Evolutionary conservation across 2,797 vertebrate genomes (phyloP), one percentile per base, ranked within the genome.

Genomic region (Lacerta viridis): DNA sequence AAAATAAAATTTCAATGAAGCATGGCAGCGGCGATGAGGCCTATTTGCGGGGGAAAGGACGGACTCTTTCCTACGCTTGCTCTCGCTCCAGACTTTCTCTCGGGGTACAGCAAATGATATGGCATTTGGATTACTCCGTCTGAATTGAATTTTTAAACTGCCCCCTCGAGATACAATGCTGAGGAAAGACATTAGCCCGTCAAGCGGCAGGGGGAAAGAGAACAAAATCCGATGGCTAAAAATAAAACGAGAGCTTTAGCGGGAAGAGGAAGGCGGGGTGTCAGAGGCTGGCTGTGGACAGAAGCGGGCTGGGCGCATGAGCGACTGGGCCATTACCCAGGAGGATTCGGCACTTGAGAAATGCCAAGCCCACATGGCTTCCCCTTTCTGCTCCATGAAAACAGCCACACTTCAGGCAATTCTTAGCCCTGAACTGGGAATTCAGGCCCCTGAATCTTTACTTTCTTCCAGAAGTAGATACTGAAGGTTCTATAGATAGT

Each of bases 211-310:
- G 7, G 0, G 69, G 46, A 64, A 64, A 39, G 3, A 68, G 77
- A 83, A 59, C 0, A 1, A 3, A 1, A 0, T 84, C 71, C 0
- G 3, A 23, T 0, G 0, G 84, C 84, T 85, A 55, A 74, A 91
- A 90, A 43, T 2, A 83, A 84, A 80, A 55, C n/a, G 0, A 55
- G 20, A 1, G 2, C 82, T 84, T 85, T 66, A 86, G 71, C 11
- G 2, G 79, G 43, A 68, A 82, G 86, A 18, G 43, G 71, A 71
- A 33, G 43, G 59, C 5, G 11, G 36, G 46, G 79, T 8, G 43
- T 20, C 41, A 29, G n/a, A 72, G 8, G 71, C 88, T 91, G 95
- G 94, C 96, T 97, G 96, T 95, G 96, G 97, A 96, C 96, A 50
- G n/a, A 23, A 39, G 83, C 36, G 17, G 82, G 69, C 8, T 23